Evolutionary conservation across 1,140 invertebrate genomes (phyloP), one percentile per base, ranked within the genome.

Genomic region (Paracyclopina nana): DNA sequence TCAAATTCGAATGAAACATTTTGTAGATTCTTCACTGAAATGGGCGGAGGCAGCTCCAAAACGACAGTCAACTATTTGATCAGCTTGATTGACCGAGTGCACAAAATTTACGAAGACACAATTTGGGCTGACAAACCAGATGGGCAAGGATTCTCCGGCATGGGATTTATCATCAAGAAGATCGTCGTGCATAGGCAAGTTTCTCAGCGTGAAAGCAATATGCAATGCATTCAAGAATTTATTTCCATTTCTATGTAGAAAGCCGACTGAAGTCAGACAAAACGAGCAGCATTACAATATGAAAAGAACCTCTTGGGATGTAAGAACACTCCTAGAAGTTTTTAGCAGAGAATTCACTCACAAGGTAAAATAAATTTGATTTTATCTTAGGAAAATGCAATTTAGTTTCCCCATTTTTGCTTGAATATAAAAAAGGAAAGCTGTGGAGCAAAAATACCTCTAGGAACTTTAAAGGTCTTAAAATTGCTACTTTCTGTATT

Each of bases 151-250:
- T 84, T 85, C 55, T 60, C 60, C 65, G 85, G 84, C 5, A 88
- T 90, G 83, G 86, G 86, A n/a, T 91, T 92, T 65, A 85, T 90
- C 1, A 91, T 92, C 51, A 90, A 91, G 62, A 90, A 90, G 66
- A 90, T 92, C 49, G 74, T 88, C 12, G 84, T 94, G 12, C 86
- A 92, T 59, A 85, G 77, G 50, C 24, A 11, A 42, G 6, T 9
- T 31, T 31, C 14, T 31, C 9, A 31, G n/a, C 14, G 30, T 31
- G 30, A 31, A 31, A 31, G 30, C 9, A n/a, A n/a, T n/a, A n/a
- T n/a, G n/a, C n/a, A n/a, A n/a, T n/a, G n/a, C n/a, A n/a, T n/a
- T n/a, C n/a, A n/a, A n/a, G n/a, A n/a, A 30, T 30, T 8, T 8
- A 30, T 30, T 30, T 30, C 6, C 14, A 18, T 42, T 42, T 42